Conservation (phyloP, 2,888 invertebrate genomes). For the Papilio elwesi region DNA sequence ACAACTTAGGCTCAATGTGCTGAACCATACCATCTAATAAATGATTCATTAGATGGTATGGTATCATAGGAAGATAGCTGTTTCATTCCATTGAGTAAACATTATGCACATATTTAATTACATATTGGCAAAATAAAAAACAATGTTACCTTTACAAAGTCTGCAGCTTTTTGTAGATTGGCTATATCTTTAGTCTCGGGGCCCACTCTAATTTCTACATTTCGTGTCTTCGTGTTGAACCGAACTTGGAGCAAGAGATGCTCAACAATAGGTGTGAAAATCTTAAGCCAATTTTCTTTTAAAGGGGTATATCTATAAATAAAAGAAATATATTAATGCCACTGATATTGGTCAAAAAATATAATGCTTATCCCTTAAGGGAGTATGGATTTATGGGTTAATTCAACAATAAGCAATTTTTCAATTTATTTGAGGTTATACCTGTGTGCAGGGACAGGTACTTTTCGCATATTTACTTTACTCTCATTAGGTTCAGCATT, state of each 20-base stretch:
- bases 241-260: slow-evolving; percentile 96
- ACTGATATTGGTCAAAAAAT: not conserved
- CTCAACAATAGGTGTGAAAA: slow-evolving; percentile 98
- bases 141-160: slow-evolving; percentile 91
- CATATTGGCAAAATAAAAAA: slow-evolving; percentile 10
- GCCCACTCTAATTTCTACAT: slow-evolving; percentile 93
- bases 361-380: not conserved
- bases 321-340: slow-evolving; percentile 13
- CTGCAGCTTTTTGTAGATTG: slow-evolving; percentile 98
- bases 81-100: no score
- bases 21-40: no score
- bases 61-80: no score
- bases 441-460: slow-evolving; percentile 96
- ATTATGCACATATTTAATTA: not conserved
- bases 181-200: slow-evolving; percentile 92
- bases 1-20: no score
- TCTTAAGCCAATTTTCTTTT: slow-evolving; percentile 98
- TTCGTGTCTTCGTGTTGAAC: slow-evolving; percentile 95
- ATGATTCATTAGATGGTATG: no score
- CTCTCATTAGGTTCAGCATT: slow-evolving; percentile 78
- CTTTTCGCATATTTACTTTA: slow-evolving; percentile 86
- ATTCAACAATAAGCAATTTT: no score
- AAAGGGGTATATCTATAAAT: slow-evolving; percentile 92
- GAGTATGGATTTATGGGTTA: no score
- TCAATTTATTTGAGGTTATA: slow-evolving; percentile 65